A percentile compares a stretch with the other conserved stretches of the same genome.
These are phyloP conservation scores for Ceratotherium simum DNA, from an alignment of 2,113 vertebrate species.

Conservation along the genomic window DNA sequence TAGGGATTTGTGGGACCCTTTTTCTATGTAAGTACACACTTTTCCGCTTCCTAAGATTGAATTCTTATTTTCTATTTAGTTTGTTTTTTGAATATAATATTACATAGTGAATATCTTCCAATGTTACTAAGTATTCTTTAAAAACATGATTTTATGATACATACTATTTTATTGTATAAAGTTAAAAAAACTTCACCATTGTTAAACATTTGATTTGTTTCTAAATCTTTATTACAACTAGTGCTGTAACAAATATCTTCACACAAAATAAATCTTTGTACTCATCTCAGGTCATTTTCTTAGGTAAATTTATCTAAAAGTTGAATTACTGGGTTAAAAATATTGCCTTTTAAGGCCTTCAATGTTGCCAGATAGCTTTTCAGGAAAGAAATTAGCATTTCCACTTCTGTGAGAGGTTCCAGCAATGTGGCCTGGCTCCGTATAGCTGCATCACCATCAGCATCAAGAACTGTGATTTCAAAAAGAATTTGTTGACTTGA, in stretches of 20 bases:
- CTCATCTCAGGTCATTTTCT: not conserved
- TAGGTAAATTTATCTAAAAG: not conserved
- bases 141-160: not conserved
- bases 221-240: not conserved
- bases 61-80: not conserved
- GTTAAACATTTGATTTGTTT: not conserved
- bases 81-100: not conserved
- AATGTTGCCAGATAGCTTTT: not conserved
- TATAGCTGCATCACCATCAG: not conserved
- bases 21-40: not conserved
- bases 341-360: not conserved
- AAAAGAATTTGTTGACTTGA: not conserved
- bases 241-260: not conserved
- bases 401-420: not conserved
- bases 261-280: not conserved
- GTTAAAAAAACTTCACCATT: not conserved
- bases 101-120: not conserved
- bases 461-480: not conserved
- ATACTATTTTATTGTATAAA: not conserved
- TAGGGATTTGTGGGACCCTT: not conserved
- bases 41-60: not conserved
- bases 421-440: not conserved
- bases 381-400: not conserved
- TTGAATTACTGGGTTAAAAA: not conserved
- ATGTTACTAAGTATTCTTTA: not conserved